Evolutionary conservation across 2,113 vertebrate genomes (phyloP).

Genomic region (Mungos mungo): DNA sequence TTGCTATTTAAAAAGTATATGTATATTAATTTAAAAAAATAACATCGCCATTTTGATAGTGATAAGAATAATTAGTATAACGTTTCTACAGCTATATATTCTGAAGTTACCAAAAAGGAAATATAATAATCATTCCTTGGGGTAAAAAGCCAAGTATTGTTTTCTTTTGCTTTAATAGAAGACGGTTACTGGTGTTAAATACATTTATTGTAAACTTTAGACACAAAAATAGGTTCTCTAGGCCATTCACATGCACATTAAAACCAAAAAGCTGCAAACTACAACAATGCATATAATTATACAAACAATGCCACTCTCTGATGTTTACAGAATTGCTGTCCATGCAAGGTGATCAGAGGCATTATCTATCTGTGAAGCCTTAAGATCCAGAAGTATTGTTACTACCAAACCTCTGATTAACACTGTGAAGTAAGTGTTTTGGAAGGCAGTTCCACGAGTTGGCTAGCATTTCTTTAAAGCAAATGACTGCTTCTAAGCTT

Average conservation of each 20-base stretch:
- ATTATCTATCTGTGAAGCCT: not conserved
- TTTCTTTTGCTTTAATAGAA: conserved; percentile 54
- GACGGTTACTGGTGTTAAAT: conserved; percentile 78
- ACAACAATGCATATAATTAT: conserved; percentile 64
- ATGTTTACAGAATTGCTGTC: conserved; percentile 22
- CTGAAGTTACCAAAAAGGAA: conserved; percentile 50
- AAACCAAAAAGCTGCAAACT: conserved; percentile 78
- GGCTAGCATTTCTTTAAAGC: conserved; percentile 91
- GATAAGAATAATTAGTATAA: conserved; percentile 5
- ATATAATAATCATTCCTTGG: not conserved
- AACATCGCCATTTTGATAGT: conserved; percentile 32
- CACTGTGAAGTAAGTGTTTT: conserved; percentile 92
- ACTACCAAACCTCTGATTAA: conserved; percentile 90
- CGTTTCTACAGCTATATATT: not conserved
- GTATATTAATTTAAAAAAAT: not conserved
- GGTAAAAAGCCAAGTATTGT: conserved; percentile 31
- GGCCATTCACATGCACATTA: conserved; percentile 86
- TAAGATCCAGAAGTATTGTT: conserved; percentile 94
- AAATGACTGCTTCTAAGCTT: conserved; percentile 91
- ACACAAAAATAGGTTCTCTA: conserved; percentile 89
- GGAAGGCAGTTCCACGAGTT: conserved; percentile 93
- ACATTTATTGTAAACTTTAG: conserved; percentile 86
- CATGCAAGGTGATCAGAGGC: not conserved
- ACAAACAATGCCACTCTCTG: conserved; percentile 46
- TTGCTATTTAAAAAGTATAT: not conserved